Percentiles rank a stretch among this genome's conserved stretches.
Evolutionary conservation across 2,113 vertebrate species (phyloP).

Genomic region (Barnardius zonarius): DNA sequence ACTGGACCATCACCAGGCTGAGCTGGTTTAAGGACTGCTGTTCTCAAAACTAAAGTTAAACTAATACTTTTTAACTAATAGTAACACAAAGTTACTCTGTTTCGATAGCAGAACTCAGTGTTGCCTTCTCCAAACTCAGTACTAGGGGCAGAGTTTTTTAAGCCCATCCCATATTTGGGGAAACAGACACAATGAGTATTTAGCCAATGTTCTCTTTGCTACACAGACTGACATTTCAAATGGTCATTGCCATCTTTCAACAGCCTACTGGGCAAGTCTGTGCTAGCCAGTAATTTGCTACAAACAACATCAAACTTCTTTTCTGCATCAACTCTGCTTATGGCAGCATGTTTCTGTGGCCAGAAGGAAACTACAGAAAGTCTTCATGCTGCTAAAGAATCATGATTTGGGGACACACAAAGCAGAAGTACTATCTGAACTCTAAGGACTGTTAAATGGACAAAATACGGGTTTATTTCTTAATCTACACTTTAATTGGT

Average conservation of each 20-base stretch:
- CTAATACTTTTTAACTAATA: background rate
- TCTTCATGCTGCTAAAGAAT: background rate
- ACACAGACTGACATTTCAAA: background rate
- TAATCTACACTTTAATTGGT: fast-evolving
- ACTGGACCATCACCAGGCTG: background rate
- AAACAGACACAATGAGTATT: background rate
- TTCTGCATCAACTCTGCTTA: background rate
- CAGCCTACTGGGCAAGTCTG: background rate
- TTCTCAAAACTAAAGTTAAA: background rate
- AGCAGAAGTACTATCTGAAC: background rate
- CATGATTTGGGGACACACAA: background rate
- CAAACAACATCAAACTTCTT: background rate
- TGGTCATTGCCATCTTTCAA: fast-evolving
- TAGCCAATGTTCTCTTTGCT: background rate
- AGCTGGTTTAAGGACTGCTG: background rate
- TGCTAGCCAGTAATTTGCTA: background rate
- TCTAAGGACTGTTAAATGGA: background rate
- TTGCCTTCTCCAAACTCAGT: background rate
- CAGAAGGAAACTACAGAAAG: background rate
- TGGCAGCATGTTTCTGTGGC: background rate
- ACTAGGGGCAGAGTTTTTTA: background rate
- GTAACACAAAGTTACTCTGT: background rate
- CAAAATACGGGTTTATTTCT: background rate
- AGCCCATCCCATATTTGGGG: background rate
- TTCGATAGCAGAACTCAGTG: background rate